These are phyloP conservation scores for Acronicta aceris DNA, from an alignment of 2,888 invertebrate genomes.

Conservation along the genomic window DNA sequence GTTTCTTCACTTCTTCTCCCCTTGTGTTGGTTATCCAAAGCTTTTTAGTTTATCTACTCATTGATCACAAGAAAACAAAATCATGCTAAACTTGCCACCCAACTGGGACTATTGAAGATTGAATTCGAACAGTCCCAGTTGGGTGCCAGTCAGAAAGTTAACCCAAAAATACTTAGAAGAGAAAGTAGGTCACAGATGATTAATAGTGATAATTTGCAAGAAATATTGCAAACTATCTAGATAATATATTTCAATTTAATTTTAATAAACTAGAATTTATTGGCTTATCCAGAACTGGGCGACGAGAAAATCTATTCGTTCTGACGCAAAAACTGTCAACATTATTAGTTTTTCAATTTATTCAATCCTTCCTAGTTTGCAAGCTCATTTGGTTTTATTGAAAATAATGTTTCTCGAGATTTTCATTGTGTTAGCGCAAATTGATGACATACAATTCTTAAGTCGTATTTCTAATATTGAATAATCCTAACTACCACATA, in stretches of 20 bases:
- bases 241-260: slow-evolving; percentile 2
- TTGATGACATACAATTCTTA: background rate
- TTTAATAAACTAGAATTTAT: slow-evolving; percentile 18
- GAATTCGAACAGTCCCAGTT: background rate
- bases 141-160: background rate
- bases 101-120: no score
- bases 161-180: background rate
- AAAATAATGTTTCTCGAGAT: slow-evolving; percentile 7
- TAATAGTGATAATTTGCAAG: background rate
- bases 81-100: no score
- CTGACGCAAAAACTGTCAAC: slow-evolving; percentile 21
- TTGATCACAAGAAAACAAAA: no score
- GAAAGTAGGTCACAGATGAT: background rate
- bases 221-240: background rate
- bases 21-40: no score
- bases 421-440: background rate
- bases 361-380: slow-evolving; percentile 20
- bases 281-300: slow-evolving; percentile 3
- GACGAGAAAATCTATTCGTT: slow-evolving; percentile 18
- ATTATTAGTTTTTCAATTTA: slow-evolving; percentile 27
- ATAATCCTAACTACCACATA: background rate
- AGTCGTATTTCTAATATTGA: background rate
- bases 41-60: no score
- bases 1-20: no score
- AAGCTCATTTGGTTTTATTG: slow-evolving; percentile 26